phyloP scores from a whole-genome alignment of 2,113 vertebrate species.

The Embiotoca jacksoni region DNA sequence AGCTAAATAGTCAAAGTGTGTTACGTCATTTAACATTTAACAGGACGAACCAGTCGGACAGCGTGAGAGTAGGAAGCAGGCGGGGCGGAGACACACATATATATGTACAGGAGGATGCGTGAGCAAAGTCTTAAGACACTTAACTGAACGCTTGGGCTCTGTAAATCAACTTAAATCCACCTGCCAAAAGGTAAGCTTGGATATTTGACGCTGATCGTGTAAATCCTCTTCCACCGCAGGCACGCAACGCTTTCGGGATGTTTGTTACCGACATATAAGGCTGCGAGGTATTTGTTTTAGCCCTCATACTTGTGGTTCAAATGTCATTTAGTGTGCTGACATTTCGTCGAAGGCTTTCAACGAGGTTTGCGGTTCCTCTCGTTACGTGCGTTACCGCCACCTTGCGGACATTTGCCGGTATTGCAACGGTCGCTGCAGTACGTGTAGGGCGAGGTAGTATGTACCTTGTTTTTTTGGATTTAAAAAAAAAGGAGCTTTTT shows the following conservation, averaged over 20 bases:
- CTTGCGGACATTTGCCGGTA: slow-evolving; percentile 28
- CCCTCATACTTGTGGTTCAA: not conserved
- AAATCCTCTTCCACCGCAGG: not conserved
- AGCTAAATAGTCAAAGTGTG: too few species aligned
- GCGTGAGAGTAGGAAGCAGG: not conserved
- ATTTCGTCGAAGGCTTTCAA: not conserved
- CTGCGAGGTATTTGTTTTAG: slow-evolving; percentile 12
- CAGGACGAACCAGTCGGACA: slow-evolving; percentile 56
- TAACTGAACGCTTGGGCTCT: not conserved
- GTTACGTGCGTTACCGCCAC: slow-evolving; percentile 6
- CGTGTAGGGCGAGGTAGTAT: too few species aligned
- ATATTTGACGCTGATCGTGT: not conserved
- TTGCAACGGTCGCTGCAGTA: not conserved
- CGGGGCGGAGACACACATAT: not conserved
- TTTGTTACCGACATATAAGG: not conserved
- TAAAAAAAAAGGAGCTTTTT: too few species aligned
- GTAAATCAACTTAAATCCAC: slow-evolving; percentile 41
- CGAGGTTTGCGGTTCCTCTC: not conserved
- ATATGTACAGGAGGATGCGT: not conserved
- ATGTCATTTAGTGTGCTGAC: not conserved
- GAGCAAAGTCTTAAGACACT: slow-evolving; percentile 9
- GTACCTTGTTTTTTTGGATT: too few species aligned
- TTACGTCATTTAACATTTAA: slow-evolving; percentile 1
- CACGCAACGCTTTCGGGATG: not conserved
- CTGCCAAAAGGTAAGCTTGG: not conserved